Evolutionary conservation across 92 coral and sea anemone genomes (phyloP).

Genomic region (Heliopora coerulea): DNA sequence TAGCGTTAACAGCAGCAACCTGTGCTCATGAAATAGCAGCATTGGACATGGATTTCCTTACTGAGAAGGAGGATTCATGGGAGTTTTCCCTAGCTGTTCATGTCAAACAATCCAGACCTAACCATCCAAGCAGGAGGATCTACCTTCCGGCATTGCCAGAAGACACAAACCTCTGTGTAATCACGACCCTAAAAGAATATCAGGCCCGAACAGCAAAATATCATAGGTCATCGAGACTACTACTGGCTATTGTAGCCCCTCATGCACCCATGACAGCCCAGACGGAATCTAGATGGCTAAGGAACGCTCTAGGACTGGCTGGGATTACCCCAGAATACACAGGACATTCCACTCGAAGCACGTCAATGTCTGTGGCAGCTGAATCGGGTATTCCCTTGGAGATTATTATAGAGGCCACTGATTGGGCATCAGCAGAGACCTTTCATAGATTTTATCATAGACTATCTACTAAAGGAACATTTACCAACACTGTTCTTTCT

Average conservation of each 20-base stretch:
- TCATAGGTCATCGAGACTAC: conserved; percentile 33
- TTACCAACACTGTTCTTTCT: conserved; percentile 12
- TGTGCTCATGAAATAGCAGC: conserved; percentile 44
- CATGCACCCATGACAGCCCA: conserved; percentile 42
- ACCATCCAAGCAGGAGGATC: conserved; percentile 31
- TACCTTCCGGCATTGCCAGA: conserved; percentile 37
- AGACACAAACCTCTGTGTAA: conserved; percentile 43
- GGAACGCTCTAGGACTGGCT: conserved; percentile 35
- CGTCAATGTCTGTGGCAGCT: conserved; percentile 59
- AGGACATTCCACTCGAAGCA: conserved; percentile 59
- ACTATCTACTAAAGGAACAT: neutral
- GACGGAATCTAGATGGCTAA: conserved; percentile 57
- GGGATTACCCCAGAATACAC: conserved; percentile 45
- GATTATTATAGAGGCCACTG: conserved; percentile 44
- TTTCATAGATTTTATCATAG: conserved; percentile 6
- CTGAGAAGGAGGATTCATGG: conserved; percentile 45
- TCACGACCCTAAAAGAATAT: conserved; percentile 40
- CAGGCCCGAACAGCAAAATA: conserved; percentile 27
- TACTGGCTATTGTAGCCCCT: conserved; percentile 39
- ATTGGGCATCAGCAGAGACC: conserved; percentile 52
- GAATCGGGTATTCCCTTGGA: conserved; percentile 50
- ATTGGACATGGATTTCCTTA: conserved; percentile 38
- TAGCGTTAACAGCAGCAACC: conserved; percentile 54
- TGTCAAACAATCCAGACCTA: conserved; percentile 35
- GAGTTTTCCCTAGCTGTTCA: conserved; percentile 42